Evolutionary conservation across 2,888 invertebrate genomes (phyloP).

Genomic region (Serripes groenlandicus): DNA sequence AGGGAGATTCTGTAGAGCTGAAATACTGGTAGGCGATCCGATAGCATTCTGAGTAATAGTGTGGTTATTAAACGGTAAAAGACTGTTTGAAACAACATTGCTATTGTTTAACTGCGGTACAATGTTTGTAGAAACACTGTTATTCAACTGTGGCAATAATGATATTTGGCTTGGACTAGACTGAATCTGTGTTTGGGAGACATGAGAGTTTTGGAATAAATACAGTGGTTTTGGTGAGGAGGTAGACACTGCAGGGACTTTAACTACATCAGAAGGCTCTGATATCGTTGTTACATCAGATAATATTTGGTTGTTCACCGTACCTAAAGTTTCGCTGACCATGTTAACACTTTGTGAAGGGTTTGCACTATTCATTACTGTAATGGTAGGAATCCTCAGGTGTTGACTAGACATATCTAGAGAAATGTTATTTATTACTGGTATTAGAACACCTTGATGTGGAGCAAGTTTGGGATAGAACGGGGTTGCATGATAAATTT

Average conservation of each 20-base stretch:
- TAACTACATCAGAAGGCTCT: not conserved
- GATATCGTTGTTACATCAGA: no score
- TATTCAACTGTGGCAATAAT: not conserved
- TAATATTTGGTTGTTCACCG: not conserved
- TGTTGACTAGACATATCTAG: not conserved
- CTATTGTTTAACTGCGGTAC: not conserved
- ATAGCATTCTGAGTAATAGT: not conserved
- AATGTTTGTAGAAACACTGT: not conserved
- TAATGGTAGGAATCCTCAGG: not conserved
- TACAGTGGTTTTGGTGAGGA: not conserved
- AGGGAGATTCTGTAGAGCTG: not conserved
- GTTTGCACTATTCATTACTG: not conserved
- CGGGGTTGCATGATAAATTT: not conserved
- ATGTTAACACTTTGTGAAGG: not conserved
- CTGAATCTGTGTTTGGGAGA: not conserved
- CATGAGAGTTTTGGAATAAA: not conserved
- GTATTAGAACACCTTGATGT: no score
- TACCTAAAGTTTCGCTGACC: not conserved
- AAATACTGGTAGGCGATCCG: not conserved
- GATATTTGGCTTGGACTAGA: not conserved
- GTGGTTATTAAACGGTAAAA: not conserved
- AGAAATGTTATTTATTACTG: no score
- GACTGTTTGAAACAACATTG: no score
- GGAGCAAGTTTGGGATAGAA: not conserved
- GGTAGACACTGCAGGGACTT: not conserved